phyloP scores from a whole-genome alignment of 2,113 vertebrate species.

The Sylvilagus bachmani region DNA sequence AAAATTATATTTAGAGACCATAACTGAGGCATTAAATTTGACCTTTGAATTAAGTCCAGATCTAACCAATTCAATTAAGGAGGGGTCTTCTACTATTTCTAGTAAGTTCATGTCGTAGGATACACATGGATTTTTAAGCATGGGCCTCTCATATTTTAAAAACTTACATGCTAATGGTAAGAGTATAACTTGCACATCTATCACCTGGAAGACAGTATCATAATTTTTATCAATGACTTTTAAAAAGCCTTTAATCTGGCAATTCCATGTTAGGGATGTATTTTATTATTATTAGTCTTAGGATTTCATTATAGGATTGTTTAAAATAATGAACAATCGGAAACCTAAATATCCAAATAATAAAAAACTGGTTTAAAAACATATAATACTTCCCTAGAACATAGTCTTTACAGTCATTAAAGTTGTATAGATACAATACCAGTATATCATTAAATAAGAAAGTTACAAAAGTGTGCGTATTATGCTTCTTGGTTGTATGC shows the following conservation, averaged over 20 bases:
- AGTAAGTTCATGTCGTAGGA: conserved; percentile 1
- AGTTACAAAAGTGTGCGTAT: neutral
- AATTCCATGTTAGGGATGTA: conserved; percentile 47
- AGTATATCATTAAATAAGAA: conserved; percentile 8
- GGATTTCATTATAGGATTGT: conserved; percentile 36
- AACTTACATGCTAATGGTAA: neutral
- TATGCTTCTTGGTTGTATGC: neutral
- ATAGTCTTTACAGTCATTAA: conserved; percentile 31
- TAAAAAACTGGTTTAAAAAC: neutral
- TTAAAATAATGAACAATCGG: conserved; percentile 65
- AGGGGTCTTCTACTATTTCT: conserved; percentile 38
- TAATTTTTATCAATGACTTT: conserved; percentile 50
- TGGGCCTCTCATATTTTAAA: neutral
- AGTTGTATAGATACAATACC: neutral
- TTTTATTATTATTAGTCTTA: conserved; percentile 40
- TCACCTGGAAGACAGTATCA: neutral
- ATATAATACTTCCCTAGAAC: neutral
- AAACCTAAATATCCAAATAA: conserved; percentile 26
- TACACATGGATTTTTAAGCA: conserved; percentile 27
- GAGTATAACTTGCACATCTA: neutral
- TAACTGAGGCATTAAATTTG: neutral
- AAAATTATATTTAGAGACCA: conserved; percentile 21
- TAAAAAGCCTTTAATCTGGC: conserved; percentile 55
- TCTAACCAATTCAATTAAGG: conserved; percentile 3
- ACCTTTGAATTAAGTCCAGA: conserved; percentile 36